Evolutionary conservation across 2,888 invertebrate species (phyloP).

Genomic region (Nezara viridula): DNA sequence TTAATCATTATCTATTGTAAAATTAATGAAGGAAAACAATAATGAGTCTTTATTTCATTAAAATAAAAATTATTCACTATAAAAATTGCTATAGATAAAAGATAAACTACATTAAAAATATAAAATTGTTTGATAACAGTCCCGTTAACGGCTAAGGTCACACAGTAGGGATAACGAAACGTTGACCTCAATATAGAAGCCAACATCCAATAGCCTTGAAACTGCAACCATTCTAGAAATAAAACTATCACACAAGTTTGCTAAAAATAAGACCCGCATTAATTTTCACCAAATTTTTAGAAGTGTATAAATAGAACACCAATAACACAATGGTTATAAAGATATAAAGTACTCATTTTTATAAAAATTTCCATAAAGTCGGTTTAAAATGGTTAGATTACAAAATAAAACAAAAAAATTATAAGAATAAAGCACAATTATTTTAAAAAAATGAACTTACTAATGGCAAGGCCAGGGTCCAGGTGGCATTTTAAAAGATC

Average conservation of each 20-base stretch:
- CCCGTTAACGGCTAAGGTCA: background rate
- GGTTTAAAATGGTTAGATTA: background rate
- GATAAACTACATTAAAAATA: background rate
- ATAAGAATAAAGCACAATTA: background rate
- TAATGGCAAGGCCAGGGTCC: slow-evolving; percentile 29
- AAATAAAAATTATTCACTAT: background rate
- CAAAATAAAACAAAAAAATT: background rate
- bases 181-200: background rate
- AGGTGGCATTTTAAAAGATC: slow-evolving; percentile 55
- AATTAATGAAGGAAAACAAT: background rate
- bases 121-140: background rate
- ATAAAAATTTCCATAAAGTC: background rate
- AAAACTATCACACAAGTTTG: slow-evolving; percentile 7
- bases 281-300: background rate
- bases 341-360: background rate
- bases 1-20: background rate
- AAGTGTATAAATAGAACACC: slow-evolving; percentile 29
- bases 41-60: background rate
- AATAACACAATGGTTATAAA: background rate
- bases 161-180: background rate
- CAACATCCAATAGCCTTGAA: slow-evolving; percentile 23
- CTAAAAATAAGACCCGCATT: slow-evolving; percentile 27
- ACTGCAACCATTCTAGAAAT: slow-evolving; percentile 31
- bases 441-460: background rate
- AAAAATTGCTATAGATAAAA: background rate